Base-by-base conservation (phyloP, 2,797 vertebrate genomes). In the Phoeniculus purpureus region DNA sequence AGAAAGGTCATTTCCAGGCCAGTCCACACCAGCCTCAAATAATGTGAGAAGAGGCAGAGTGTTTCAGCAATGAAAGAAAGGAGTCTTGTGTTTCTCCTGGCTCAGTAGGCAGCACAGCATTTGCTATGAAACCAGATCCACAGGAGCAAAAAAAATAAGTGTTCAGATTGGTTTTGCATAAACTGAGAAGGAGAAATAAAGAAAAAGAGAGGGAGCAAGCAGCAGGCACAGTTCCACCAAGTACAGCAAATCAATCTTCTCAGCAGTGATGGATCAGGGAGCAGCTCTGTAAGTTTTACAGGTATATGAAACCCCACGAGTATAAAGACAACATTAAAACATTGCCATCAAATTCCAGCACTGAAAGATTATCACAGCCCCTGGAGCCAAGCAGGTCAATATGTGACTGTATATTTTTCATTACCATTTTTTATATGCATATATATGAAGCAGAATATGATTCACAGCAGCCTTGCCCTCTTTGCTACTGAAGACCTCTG, bases 241-340 rank as follows among this genome's bases (percentile, higher is more conserved):
- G 83, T 93, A 91, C 22, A 12, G 87, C 45, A 92, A 94, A 95
- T 95, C 82, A 92, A 87, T 96, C 80, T 94, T 81, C 90, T 89
- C 81, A 93, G 86, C 56, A 94, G 72, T 90, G 95, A 96, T 95
- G 85, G 75, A 96, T 94, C 89, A 92, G 59, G 90, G 87, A 97
- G 66, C 87, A 94, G 74, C 84, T 90, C 81, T 95, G 74, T 80
- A 95, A 92, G 64, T 96, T 94, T 94, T 93, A 90, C 90, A 96
- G 91, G 94, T 94, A 92, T 90, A 93, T 95, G 96, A 92, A 95
- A 90, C 77, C 65, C 68, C 14, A 0, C 0, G 9, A 85, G 77
- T 89, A 90, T 80, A 94, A 95, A 95, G 93, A 85, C 82, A 90
- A 73, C 80, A 95, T 92, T 97, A 97, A 97, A 97, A 93, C 92